Conservation (phyloP, 2,888 invertebrate species). For the Eristalis tenax region DNA sequence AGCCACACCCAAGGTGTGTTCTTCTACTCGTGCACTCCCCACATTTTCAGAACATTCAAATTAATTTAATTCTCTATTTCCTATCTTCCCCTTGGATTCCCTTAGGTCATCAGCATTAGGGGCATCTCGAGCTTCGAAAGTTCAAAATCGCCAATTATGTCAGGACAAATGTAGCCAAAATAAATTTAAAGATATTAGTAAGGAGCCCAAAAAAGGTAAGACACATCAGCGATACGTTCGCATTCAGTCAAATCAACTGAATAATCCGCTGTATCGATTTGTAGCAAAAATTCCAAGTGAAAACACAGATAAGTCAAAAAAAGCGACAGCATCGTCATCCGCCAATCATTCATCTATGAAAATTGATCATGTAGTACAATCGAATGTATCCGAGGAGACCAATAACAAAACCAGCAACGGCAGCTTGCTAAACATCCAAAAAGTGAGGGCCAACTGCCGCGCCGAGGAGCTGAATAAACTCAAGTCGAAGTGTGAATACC, state of each 20-base stretch:
- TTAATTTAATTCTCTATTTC: not conserved
- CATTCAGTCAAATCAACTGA: not conserved
- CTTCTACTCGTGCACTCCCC: too few relatives aligned
- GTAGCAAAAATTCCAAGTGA: slow-evolving; percentile 57
- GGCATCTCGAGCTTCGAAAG: slow-evolving; percentile 79
- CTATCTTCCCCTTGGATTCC: not conserved
- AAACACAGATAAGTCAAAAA: slow-evolving; percentile 65
- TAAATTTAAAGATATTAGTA: slow-evolving; percentile 75
- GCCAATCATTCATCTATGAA: slow-evolving; percentile 71
- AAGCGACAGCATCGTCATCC: slow-evolving; percentile 61
- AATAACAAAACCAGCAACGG: slow-evolving; percentile 71
- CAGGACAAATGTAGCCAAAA: slow-evolving; percentile 79
- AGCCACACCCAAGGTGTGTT: too few relatives aligned
- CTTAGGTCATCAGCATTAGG: slow-evolving; percentile 79
- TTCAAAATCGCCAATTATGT: slow-evolving; percentile 80
- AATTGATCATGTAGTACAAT: slow-evolving; percentile 73
- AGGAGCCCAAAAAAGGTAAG: slow-evolving; percentile 55
- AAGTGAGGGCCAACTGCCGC: slow-evolving; percentile 89
- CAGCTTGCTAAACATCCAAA: slow-evolving; percentile 82
- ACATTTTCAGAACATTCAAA: not conserved
- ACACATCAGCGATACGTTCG: not conserved
- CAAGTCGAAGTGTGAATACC: slow-evolving; percentile 87
- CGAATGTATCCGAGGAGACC: slow-evolving; percentile 78
- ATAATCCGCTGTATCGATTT: not conserved
- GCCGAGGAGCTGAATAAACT: slow-evolving; percentile 89